A percentile compares a stretch with the other conserved stretches of the same genome.
Evolutionary conservation across 2,113 vertebrate genomes (phyloP).

Genomic region (Myotis davidii): DNA sequence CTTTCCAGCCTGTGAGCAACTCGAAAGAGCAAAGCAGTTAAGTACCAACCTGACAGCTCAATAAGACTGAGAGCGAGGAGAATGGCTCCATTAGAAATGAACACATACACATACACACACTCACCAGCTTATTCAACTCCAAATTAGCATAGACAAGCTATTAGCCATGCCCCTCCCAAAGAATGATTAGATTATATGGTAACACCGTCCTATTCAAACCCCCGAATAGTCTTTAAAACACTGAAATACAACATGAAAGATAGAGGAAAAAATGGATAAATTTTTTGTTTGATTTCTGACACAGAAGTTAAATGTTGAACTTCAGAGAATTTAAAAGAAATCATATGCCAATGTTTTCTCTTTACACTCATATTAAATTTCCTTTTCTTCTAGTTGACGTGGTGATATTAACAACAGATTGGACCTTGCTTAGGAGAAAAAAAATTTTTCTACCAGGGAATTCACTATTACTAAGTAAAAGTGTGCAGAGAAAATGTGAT

Average conservation of each 20-base stretch:
- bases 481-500: background rate
- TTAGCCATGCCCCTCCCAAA: background rate
- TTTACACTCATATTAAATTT: background rate
- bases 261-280: background rate
- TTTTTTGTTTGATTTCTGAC: background rate
- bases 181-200: background rate
- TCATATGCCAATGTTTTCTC: background rate
- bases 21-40: conserved; percentile 41
- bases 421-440: background rate
- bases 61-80: background rate
- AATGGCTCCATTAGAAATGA: background rate
- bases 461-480: background rate
- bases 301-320: background rate
- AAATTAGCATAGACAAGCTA: background rate
- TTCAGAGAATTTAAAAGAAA: conserved; percentile 7
- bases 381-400: background rate
- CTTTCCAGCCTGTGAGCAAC: background rate
- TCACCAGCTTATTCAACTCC: background rate
- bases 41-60: background rate
- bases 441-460: conserved; percentile 14
- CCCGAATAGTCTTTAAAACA: background rate
- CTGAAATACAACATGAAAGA: background rate
- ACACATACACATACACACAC: background rate
- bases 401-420: background rate
- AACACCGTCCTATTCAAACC: background rate